Conservation (phyloP, 2,888 invertebrate species). For the Cerceris rybyensis region DNA sequence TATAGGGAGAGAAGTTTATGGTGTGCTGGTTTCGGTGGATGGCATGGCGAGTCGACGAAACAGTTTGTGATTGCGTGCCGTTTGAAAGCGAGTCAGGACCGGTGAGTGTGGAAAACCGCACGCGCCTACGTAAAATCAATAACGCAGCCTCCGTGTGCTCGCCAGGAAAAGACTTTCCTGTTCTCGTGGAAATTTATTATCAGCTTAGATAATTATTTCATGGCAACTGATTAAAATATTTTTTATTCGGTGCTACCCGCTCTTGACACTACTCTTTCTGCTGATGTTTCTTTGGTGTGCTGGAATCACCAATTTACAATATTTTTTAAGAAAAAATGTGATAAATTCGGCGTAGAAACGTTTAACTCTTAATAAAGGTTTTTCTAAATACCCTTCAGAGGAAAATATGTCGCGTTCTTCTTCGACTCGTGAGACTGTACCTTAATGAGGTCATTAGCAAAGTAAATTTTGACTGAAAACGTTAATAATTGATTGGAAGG, state of each 20-base stretch:
- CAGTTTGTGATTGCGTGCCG: conserved; percentile 47
- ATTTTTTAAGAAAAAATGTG: too few species aligned
- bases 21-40: conserved; percentile 11
- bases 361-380: too few species aligned
- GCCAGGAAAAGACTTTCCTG: conserved; percentile 45
- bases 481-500: too few species aligned
- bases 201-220: conserved; percentile 9
- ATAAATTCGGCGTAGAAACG: too few species aligned
- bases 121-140: conserved; percentile 70
- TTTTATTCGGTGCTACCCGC: neutral
- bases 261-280: too few species aligned
- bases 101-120: conserved; percentile 64
- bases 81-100: conserved; percentile 57
- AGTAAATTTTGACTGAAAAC: too few species aligned
- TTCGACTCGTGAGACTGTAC: too few species aligned
- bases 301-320: neutral
- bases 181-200: conserved; percentile 44
- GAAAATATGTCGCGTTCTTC: too few species aligned
- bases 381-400: too few species aligned
- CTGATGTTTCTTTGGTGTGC: neutral
- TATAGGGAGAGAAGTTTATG: conserved; percentile 19
- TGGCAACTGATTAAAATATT: neutral
- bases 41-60: conserved; percentile 21
- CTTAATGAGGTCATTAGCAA: too few species aligned
- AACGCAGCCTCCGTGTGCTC: conserved; percentile 60